Evolutionary conservation across 92 coral and sea anemone species (phyloP).

Genomic region (Actinostola sp.): DNA sequence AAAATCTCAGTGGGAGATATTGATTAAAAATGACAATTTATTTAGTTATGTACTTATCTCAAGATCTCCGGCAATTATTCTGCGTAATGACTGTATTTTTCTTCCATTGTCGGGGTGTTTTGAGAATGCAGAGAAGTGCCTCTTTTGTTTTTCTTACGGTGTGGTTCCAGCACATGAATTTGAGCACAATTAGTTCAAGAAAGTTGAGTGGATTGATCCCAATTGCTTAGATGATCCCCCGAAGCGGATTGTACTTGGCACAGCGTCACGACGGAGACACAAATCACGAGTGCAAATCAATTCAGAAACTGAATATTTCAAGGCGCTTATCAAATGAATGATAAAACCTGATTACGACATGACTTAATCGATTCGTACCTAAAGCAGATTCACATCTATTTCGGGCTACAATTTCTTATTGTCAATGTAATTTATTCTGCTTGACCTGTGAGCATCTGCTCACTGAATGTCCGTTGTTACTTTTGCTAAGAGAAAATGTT

Average conservation of each 20-base stretch:
- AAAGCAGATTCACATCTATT: constrained; percentile 4
- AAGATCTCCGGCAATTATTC: constrained; percentile 19
- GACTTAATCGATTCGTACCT: not conserved
- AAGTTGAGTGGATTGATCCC: not conserved
- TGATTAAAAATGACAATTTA: constrained; percentile 1
- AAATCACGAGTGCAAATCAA: not conserved
- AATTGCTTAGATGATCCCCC: constrained; percentile 1
- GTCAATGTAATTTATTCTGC: not conserved
- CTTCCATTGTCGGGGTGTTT: not conserved
- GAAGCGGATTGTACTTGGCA: not conserved
- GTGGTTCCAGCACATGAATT: not conserved
- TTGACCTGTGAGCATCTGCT: not conserved
- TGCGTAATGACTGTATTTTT: not conserved
- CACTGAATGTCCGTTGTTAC: not conserved
- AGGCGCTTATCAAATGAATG: not conserved
- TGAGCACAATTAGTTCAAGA: not conserved
- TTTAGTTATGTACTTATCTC: not conserved
- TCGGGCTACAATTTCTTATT: not conserved
- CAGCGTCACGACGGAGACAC: not conserved
- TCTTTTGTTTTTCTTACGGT: not conserved
- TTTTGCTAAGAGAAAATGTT: not conserved
- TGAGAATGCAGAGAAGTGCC: not conserved
- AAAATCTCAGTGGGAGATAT: not conserved
- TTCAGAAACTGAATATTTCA: not conserved
- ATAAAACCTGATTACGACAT: not conserved